Base-by-base conservation (phyloP, 2,888 invertebrate genomes). In the Sinodicranocentrus sp. region DNA sequence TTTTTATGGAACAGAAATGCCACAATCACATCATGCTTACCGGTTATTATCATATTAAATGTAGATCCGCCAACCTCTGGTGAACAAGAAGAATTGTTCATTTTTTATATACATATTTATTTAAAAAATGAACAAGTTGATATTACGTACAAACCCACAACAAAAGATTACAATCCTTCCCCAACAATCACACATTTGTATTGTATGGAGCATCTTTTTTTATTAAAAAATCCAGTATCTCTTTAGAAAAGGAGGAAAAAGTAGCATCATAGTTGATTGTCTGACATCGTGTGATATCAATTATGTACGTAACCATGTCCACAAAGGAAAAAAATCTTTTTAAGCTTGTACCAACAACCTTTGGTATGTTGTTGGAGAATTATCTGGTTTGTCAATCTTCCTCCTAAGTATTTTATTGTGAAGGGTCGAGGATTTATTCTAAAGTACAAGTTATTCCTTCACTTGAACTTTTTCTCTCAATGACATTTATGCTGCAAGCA, bases 341-440 rank as follows among this genome's bases (percentile, higher is more conserved):
- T 33, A 23, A 10, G 3, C 33, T 33, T 33, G 5, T 33, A 33
- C 33, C 10, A 57, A 57, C 19, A 57, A 57, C 21, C 3, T 48
- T 5, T 77, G 68, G 59, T 68, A 71, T 79, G 70, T 26, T 70
- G 77, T 48, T 70, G 57, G 48, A 19, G 33, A 54, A 71, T n/a
- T 80, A 80, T 80, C 80, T 72, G 72, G 63, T 80, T 65, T 80
- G 72, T 80, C 65, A 72, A 80, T 80, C 80, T 80, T 70, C 39
- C 17, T 21, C 44, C 68, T 39, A 57, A 68, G 19, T 57, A 71
- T 63, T 73, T 54, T 73, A 72, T 80, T 80, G 72, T 67, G 65
- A 72, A 65, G 72, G 80, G 72, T 80, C 67, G 63, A 78, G 78
- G 54, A 72, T 80, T 80, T 80, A 26, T 54, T 54, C 70, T n/a